Percentiles rank a stretch among this genome's conserved stretches.
Conservation (phyloP, 2,113 vertebrate genomes). For the Prietella phreatophila region DNA sequence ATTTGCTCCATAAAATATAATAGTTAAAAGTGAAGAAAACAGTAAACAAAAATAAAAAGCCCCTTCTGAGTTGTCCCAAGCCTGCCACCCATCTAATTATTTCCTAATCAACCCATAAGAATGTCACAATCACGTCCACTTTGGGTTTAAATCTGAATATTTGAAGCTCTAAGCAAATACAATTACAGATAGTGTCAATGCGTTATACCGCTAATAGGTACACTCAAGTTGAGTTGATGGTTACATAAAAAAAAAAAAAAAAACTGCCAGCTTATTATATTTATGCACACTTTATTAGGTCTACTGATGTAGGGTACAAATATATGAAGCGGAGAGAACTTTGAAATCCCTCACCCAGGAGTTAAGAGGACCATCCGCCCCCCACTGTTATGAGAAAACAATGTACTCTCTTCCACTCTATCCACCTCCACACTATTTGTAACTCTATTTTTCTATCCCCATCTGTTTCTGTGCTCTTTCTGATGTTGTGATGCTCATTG, state of each 20-base stretch:
- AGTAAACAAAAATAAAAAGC: too few relatives aligned
- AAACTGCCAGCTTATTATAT: neutral
- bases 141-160: neutral
- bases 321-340: neutral
- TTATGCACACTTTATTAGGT: neutral
- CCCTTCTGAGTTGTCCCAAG: too few relatives aligned
- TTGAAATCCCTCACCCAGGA: slow-evolving; percentile 19
- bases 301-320: neutral
- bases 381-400: slow-evolving; percentile 24
- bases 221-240: neutral
- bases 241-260: neutral
- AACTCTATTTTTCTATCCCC: neutral
- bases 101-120: too few relatives aligned
- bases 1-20: too few relatives aligned
- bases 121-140: neutral
- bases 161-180: neutral
- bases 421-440: slow-evolving; percentile 19
- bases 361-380: slow-evolving; percentile 32
- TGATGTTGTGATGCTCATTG: neutral
- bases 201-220: neutral
- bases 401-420: slow-evolving; percentile 27
- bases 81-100: too few relatives aligned
- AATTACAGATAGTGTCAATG: neutral
- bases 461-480: neutral
- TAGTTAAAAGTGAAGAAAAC: too few relatives aligned